Evolutionary conservation across 2,888 invertebrate species (phyloP).

Genomic region (Pecten maximus): DNA sequence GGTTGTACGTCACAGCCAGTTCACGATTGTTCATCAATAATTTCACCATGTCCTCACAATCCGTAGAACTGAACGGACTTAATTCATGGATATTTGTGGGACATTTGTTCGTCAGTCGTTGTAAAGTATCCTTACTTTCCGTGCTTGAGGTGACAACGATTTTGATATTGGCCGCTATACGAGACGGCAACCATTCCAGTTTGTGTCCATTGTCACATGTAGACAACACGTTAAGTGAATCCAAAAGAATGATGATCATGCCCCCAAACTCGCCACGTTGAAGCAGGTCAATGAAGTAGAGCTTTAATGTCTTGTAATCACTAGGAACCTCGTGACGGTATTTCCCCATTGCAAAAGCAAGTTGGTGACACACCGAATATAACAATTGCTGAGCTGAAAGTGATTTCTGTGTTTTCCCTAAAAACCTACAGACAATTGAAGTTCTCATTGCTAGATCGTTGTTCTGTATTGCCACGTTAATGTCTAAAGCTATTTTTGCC

Average conservation of each 20-base stretch:
- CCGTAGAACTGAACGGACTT: slow-evolving; percentile 61
- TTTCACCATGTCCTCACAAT: slow-evolving; percentile 71
- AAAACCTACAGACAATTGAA: slow-evolving; percentile 67
- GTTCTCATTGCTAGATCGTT: slow-evolving; percentile 64
- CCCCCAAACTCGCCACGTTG: slow-evolving; percentile 70
- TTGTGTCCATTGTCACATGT: slow-evolving; percentile 69
- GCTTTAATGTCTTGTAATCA: slow-evolving; percentile 68
- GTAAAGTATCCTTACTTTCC: slow-evolving; percentile 65
- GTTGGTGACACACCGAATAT: slow-evolving; percentile 71
- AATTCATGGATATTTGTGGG: slow-evolving; percentile 63
- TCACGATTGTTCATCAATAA: slow-evolving; percentile 61
- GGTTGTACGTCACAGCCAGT: slow-evolving; percentile 69
- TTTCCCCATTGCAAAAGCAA: slow-evolving; percentile 67
- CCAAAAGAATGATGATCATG: slow-evolving; percentile 73
- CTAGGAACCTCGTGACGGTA: slow-evolving; percentile 66
- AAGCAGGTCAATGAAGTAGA: slow-evolving; percentile 70
- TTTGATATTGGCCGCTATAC: slow-evolving; percentile 72
- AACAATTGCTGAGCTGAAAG: slow-evolving; percentile 69
- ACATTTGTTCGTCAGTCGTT: slow-evolving; percentile 67
- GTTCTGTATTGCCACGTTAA: slow-evolving; percentile 60
- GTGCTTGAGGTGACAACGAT: slow-evolving; percentile 73
- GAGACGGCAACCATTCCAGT: slow-evolving; percentile 75
- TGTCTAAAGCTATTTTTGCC: slow-evolving; percentile 69
- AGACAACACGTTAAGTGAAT: slow-evolving; percentile 73
- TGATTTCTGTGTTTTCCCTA: slow-evolving; percentile 71